Evolutionary conservation across 1,140 invertebrate species (phyloP).

Genomic region (Heliothis subflexa): DNA sequence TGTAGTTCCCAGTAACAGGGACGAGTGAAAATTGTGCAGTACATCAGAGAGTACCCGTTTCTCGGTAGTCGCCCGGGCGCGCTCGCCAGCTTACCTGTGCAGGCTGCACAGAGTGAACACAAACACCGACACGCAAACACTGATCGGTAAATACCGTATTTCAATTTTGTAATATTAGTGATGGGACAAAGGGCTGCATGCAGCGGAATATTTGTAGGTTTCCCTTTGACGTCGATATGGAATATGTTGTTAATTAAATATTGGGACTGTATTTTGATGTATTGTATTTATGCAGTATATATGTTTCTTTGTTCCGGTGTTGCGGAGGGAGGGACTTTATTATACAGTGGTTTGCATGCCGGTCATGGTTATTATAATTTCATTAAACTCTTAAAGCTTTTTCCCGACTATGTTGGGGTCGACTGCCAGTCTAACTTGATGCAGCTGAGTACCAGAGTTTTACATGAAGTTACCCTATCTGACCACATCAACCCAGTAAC

Average conservation of each 20-base stretch:
- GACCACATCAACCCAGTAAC: too few relatives aligned
- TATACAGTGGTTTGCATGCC: too few relatives aligned
- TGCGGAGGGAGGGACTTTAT: too few relatives aligned
- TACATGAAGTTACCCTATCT: too few relatives aligned
- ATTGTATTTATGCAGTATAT: not conserved
- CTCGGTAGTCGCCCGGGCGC: constrained; percentile 7
- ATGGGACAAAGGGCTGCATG: constrained; percentile 4
- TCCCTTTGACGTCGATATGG: constrained; percentile 17
- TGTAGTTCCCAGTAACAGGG: constrained; percentile 3
- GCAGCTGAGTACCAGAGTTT: too few relatives aligned
- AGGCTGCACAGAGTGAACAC: not conserved
- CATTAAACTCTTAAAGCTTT: too few relatives aligned
- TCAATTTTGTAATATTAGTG: constrained; percentile 28
- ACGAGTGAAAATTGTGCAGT: constrained; percentile 13
- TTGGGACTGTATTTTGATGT: constrained; percentile 15
- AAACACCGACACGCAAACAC: constrained; percentile 9
- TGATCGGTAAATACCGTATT: constrained; percentile 35
- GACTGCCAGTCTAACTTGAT: too few relatives aligned
- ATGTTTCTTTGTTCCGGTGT: too few relatives aligned
- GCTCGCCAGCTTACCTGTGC: not conserved
- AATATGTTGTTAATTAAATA: constrained; percentile 28
- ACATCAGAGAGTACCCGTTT: not conserved
- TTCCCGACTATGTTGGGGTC: too few relatives aligned
- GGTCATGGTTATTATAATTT: too few relatives aligned
- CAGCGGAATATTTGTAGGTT: constrained; percentile 6